Conservation (phyloP, 2,888 invertebrate species). For the Drosophila barbarae region DNA sequence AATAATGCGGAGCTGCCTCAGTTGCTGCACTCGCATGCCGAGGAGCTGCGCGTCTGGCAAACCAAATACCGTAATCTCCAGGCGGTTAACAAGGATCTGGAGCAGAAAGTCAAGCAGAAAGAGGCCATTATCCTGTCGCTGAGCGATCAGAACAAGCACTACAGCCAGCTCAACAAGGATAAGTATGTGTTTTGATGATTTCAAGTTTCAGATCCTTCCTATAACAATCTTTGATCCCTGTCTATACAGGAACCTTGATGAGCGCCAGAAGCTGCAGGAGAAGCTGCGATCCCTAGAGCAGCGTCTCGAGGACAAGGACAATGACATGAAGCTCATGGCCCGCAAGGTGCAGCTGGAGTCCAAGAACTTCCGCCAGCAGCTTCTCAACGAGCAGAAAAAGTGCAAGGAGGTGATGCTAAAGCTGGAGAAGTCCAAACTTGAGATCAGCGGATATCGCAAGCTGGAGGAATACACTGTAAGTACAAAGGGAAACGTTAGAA, state of each 20-base stretch:
- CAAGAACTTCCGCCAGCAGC: constrained; percentile 87
- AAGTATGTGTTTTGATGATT: constrained; percentile 79
- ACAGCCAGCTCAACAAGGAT: constrained; percentile 86
- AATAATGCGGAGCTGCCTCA: constrained; percentile 89
- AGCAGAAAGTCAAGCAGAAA: constrained; percentile 84
- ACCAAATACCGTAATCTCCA: constrained; percentile 85
- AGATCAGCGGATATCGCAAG: constrained; percentile 76
- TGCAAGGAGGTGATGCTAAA: constrained; percentile 86
- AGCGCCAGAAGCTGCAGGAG: constrained; percentile 86
- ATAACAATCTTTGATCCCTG: not conserved
- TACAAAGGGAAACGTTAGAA: not conserved
- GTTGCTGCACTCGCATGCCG: constrained; percentile 86
- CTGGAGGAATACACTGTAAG: constrained; percentile 75
- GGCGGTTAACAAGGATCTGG: constrained; percentile 83
- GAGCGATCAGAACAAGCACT: constrained; percentile 86
- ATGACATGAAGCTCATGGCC: constrained; percentile 84
- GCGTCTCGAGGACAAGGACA: constrained; percentile 83
- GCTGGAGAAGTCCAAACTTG: constrained; percentile 80
- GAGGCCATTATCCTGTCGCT: constrained; percentile 85
- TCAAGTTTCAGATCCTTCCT: not conserved
- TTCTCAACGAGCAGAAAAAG: constrained; percentile 85
- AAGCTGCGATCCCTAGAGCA: constrained; percentile 82
- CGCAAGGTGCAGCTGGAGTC: constrained; percentile 86
- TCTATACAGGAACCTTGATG: constrained; percentile 83
- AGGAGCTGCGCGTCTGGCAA: constrained; percentile 87